Evolutionary conservation across 1,140 invertebrate species (phyloP), one percentile per base, ranked within the genome.

Genomic region (Brachionus angularis): DNA sequence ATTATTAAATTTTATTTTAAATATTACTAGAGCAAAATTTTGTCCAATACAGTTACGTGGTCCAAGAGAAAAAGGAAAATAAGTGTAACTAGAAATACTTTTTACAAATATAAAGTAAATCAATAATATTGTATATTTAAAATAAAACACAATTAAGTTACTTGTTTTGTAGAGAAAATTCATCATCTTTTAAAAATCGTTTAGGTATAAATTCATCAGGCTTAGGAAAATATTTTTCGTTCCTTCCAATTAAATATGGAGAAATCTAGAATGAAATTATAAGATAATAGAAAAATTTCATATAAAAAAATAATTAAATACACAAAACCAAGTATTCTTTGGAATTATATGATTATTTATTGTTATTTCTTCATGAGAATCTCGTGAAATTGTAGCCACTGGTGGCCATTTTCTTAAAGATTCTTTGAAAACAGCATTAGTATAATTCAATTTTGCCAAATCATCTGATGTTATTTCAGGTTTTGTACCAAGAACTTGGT

Each of bases 181-280:
- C n/a, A n/a, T n/a, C n/a, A n/a, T 50, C 31, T 21, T 18, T 34
- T 14, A 36, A 31, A 67, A 67, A 67, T 47, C 62, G 21, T 14
- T 67, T 42, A 16, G 62, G 62, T 10, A 21, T 12, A 34, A 67
- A 67, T 29, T 47, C 1, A 10, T 0, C 23, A 1, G 62, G n/a
- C 33, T 67, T 67, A 29, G 39, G 39, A 47, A 67, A 67, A 50
- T 46, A 67, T 31, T 67, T 42, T 5, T 67, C 47, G 12, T 8
- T 25, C 16, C 36, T 47, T 47, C 42, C 62, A 47, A 27, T 47
- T 46, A 50, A 39, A 50, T 58, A 58, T 21, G 53, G 39, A 10
- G 33, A 47, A 21, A 5, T 5, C 42, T 67, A 47, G 36, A 47
- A 50, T 47, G 25, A 46, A 3, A 29, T 46, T 46, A 5, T 8